Base-by-base conservation (phyloP, 2,797 vertebrate species). In the Poecilia picta region DNA sequence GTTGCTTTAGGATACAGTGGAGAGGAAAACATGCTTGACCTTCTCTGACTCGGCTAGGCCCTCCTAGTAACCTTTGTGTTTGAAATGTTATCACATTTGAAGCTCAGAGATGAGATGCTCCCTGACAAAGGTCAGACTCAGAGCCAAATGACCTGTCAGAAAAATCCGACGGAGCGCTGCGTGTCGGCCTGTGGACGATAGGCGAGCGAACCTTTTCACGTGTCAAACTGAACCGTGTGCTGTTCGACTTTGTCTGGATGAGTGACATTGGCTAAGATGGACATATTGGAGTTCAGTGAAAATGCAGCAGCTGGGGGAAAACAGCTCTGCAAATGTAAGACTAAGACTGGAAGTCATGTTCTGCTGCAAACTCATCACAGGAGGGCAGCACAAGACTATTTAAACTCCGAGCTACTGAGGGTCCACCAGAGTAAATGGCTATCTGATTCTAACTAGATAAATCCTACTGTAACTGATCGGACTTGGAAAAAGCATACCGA, bases 21-120 rank as follows among this genome's bases (percentile, higher is more conserved):
- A 43, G 41, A 3, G 53, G 59, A 6, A 36, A 16, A 36, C n/a
- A 73, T 91, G 46, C 84, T 83, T 94, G 92, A 95, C 94, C 94
- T 96, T 96, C 82, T 92, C 78, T 85, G 73, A 89, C 85, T 84
- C 78, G 64, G 85, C 71, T 16, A 25, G 72, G 76, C 74, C 78
- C 80, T 88, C 83, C 78, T 84, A 92, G 95, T 96, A 94, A 95
- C 95, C 95, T 96, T 96, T 96, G 72, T 89, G 82, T 86, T 81
- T 83, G 88, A 95, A 95, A 94, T 94, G 95, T 90, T 93, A 87
- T 78, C 83, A 85, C 77, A 87, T 87, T 77, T 86, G 89, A 89
- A 78, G 82, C 83, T 71, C 31, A 82, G 77, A 91, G 86, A 88
- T 78, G 49, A 85, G 89, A 83, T 78, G 83, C 33, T 45, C 47